Conservation (phyloP, 2,888 invertebrate species). For the Itoplectis maculator region DNA sequence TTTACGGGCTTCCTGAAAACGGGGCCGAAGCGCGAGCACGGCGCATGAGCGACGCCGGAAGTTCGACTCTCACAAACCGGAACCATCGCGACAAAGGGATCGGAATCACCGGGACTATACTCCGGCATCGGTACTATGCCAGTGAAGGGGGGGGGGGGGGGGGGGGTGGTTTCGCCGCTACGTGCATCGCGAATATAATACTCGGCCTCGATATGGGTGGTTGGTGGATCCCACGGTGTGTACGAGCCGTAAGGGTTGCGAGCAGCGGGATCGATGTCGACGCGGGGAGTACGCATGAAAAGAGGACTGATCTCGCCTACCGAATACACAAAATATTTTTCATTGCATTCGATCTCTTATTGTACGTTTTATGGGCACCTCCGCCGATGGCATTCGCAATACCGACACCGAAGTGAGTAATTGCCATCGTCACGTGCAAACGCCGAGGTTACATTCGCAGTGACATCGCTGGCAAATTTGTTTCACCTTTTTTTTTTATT, state of each 20-base stretch:
- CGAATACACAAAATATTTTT: constrained; percentile 36
- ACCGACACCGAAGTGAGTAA: no score
- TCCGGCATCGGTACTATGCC: constrained; percentile 19
- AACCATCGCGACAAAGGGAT: constrained; percentile 67
- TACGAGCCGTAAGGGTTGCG: constrained; percentile 8
- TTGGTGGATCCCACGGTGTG: constrained; percentile 22
- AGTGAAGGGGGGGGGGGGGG: no score
- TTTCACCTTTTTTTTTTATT: no score
- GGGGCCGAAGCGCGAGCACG: constrained; percentile 36
- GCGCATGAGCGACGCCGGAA: constrained; percentile 66
- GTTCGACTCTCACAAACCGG: constrained; percentile 68
- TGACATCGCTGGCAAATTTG: no score
- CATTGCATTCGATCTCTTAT: background rate
- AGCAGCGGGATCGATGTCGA: constrained; percentile 49
- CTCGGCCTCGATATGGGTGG: constrained; percentile 44
- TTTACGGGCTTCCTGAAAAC: constrained; percentile 71
- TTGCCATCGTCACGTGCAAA: no score
- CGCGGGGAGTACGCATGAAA: constrained; percentile 27
- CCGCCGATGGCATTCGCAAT: no score
- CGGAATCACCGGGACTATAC: constrained; percentile 60
- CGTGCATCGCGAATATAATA: constrained; percentile 60
- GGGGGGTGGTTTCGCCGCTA: constrained; percentile 22
- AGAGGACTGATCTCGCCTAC: constrained; percentile 50
- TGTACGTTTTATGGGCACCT: no score
- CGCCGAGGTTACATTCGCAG: no score